These are phyloP conservation scores for Sebastes melanostomus DNA, from an alignment of 2,797 vertebrate species.

Conservation along the genomic window DNA sequence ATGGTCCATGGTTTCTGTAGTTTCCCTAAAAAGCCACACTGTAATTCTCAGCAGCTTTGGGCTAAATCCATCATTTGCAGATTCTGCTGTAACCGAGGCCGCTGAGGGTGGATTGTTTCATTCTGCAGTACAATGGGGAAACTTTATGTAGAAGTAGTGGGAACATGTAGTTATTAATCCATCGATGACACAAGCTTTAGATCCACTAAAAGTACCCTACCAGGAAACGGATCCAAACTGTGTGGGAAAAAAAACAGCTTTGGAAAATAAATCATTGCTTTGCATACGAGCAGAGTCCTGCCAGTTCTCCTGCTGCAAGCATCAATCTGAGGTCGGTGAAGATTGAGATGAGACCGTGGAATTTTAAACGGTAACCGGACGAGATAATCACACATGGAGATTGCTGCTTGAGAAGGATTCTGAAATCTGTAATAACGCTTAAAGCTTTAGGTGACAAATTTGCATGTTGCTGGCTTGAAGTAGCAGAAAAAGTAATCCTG, in stretches of 20 bases:
- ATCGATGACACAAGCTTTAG: background rate
- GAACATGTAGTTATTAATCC: background rate
- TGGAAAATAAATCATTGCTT: constrained; percentile 16
- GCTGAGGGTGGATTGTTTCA: background rate
- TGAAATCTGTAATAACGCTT: constrained; percentile 19
- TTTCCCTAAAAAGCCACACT: constrained; percentile 2
- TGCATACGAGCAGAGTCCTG: background rate
- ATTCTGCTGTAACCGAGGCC: background rate
- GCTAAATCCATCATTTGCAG: constrained; percentile 18
- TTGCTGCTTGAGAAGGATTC: background rate
- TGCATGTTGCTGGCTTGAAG: constrained; percentile 23
- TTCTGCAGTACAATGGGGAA: background rate
- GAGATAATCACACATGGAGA: constrained; percentile 35
- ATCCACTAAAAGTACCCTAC: background rate
- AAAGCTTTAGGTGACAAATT: constrained; percentile 1
- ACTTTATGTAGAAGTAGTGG: background rate
- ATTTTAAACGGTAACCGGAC: constrained; percentile 38
- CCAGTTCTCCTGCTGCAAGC: constrained; percentile 4
- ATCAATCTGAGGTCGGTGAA: constrained; percentile 10
- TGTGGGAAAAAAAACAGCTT: background rate
- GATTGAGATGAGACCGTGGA: constrained; percentile 18
- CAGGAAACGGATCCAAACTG: constrained; percentile 2
- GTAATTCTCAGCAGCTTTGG: background rate
- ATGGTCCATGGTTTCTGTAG: background rate
- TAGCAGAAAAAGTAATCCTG: background rate